A percentile compares a stretch with the other conserved stretches of the same genome.
These are phyloP conservation scores for Odontocolon sp. DNA, from an alignment of 2,888 invertebrate species.

Conservation along the genomic window DNA sequence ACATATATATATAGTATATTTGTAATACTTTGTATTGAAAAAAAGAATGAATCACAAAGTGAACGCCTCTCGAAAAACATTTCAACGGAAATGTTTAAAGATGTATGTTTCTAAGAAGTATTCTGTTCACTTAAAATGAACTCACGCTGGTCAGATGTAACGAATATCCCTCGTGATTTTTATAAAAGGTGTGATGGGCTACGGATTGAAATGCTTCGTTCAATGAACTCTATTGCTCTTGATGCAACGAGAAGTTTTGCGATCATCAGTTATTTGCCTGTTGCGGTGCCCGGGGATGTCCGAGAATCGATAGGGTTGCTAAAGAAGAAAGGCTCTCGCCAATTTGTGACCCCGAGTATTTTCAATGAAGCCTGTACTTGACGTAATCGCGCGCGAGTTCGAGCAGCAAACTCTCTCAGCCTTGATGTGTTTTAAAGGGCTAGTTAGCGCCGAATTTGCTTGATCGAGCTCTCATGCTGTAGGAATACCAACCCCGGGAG, in stretches of 20 bases:
- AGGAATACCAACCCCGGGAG: constrained; percentile 26
- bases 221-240: constrained; percentile 64
- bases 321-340: constrained; percentile 30
- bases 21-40: too few relatives aligned
- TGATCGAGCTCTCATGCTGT: constrained; percentile 41
- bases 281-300: neutral
- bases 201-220: constrained; percentile 68
- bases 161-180: too few relatives aligned
- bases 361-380: constrained; percentile 66
- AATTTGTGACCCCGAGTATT: constrained; percentile 65
- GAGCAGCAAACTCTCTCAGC: constrained; percentile 7
- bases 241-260: constrained; percentile 65
- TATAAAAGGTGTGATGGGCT: too few relatives aligned
- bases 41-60: too few relatives aligned
- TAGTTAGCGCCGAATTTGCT: constrained; percentile 67
- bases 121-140: too few relatives aligned
- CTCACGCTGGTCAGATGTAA: too few relatives aligned
- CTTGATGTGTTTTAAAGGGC: constrained; percentile 69
- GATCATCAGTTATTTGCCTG: constrained; percentile 70
- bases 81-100: too few relatives aligned
- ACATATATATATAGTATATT: neutral
- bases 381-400: constrained; percentile 68
- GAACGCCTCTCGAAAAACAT: too few relatives aligned
- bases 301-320: constrained; percentile 25
- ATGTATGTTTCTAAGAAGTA: too few relatives aligned